These are phyloP conservation scores for Tyrophagus putrescentiae DNA, from an alignment of 1,140 invertebrate genomes.

Conservation along the genomic window DNA sequence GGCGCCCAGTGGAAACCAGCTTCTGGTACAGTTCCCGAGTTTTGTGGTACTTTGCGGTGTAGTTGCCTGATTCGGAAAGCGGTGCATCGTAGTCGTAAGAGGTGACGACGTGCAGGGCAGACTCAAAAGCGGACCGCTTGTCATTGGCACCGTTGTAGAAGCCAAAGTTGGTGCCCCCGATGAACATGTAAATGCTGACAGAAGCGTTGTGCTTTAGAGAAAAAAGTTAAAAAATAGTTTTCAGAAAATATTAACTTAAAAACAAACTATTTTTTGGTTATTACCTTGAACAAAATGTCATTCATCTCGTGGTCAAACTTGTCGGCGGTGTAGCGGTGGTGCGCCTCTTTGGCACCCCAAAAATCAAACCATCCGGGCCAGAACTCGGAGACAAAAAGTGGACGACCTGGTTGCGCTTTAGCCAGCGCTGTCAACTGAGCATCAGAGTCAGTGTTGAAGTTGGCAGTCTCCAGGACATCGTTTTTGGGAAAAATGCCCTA, in stretches of 20 bases:
- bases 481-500: not conserved
- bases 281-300: slow-evolving; percentile 25
- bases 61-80: slow-evolving; percentile 55
- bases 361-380: slow-evolving; percentile 34
- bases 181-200: slow-evolving; percentile 49
- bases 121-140: slow-evolving; percentile 26
- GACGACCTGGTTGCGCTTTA: slow-evolving; percentile 27
- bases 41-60: slow-evolving; percentile 35
- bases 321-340: slow-evolving; percentile 12
- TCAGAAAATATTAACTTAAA: no score
- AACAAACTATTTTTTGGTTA: no score
- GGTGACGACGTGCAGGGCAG: slow-evolving; percentile 49
- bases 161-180: slow-evolving; percentile 27
- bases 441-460: not conserved
- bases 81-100: slow-evolving; percentile 78
- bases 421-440: not conserved
- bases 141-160: slow-evolving; percentile 24
- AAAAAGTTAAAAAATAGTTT: no score
- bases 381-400: slow-evolving; percentile 33
- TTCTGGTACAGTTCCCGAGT: slow-evolving; percentile 32
- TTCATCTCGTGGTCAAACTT: slow-evolving; percentile 24
- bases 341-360: slow-evolving; percentile 29
- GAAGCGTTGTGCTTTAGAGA: no score
- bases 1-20: not conserved
- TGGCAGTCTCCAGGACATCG: not conserved